Conservation (phyloP, 2,888 invertebrate genomes). For the Caenorhabditis macrosperma region DNA sequence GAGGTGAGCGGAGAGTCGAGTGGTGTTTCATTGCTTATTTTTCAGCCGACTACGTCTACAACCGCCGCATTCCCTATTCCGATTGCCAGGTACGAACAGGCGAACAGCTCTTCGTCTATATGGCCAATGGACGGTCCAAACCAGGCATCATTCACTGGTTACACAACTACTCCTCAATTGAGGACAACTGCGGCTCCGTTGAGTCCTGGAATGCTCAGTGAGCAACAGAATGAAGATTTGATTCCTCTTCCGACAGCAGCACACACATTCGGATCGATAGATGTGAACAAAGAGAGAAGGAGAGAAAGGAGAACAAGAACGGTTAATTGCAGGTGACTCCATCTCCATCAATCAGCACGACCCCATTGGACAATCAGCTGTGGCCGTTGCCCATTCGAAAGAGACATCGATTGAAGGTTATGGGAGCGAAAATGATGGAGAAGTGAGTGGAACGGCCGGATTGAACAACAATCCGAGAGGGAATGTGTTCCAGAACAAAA, state of each 20-base stretch:
- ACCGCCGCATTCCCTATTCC: slow-evolving; percentile 30
- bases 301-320: neutral
- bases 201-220: slow-evolving; percentile 43
- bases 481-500: slow-evolving; percentile 30
- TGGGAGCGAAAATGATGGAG: slow-evolving; percentile 52
- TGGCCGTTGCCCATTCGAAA: slow-evolving; percentile 55
- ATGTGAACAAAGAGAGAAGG: slow-evolving; percentile 10
- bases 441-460: slow-evolving; percentile 17
- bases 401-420: slow-evolving; percentile 39
- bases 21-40: too few relatives aligned
- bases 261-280: slow-evolving; percentile 29
- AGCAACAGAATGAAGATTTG: slow-evolving; percentile 42
- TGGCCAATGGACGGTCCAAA: slow-evolving; percentile 44
- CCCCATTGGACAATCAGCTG: slow-evolving; percentile 48
- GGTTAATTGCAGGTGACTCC: slow-evolving; percentile 40
- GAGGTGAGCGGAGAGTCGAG: neutral
- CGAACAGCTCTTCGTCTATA: slow-evolving; percentile 22
- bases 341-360: slow-evolving; percentile 46
- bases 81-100: slow-evolving; percentile 34
- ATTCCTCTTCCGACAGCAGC: slow-evolving; percentile 49
- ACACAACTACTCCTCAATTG: slow-evolving; percentile 30
- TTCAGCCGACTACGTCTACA: slow-evolving; percentile 31
- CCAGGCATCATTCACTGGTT: slow-evolving; percentile 9
- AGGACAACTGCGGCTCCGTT: slow-evolving; percentile 50
- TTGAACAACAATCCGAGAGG: neutral